Evolutionary conservation across 2,888 invertebrate genomes (phyloP).

Genomic region (Norana najaformis): DNA sequence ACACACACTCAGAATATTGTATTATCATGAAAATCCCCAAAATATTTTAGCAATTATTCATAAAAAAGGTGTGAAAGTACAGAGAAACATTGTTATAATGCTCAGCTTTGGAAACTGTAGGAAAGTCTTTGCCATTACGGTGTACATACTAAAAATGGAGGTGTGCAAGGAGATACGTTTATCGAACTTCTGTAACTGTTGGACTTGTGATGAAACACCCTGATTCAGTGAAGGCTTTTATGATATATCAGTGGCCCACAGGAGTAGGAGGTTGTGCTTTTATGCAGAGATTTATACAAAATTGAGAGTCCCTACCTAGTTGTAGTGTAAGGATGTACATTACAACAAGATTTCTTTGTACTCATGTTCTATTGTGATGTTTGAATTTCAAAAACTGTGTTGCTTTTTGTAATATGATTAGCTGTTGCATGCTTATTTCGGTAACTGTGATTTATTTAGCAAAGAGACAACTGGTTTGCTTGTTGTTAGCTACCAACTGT

Average conservation of each 20-base stretch:
- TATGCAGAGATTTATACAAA: too few species aligned
- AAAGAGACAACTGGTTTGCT: neutral
- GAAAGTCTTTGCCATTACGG: neutral
- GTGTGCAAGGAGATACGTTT: neutral
- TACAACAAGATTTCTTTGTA: neutral
- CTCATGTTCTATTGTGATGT: neutral
- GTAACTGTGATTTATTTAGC: neutral
- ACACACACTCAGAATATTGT: neutral
- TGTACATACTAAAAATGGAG: neutral
- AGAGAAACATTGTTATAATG: neutral
- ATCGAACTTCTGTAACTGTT: neutral
- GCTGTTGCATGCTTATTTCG: neutral
- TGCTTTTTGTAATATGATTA: neutral
- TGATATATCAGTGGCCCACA: too few species aligned
- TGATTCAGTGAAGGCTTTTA: too few species aligned
- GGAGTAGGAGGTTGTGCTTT: neutral
- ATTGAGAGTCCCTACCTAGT: neutral
- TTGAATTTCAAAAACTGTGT: neutral
- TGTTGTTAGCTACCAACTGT: neutral
- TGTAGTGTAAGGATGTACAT: neutral
- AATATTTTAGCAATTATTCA: neutral
- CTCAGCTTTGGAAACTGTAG: neutral
- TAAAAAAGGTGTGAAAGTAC: neutral
- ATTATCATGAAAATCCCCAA: neutral
- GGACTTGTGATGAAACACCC: neutral